Evolutionary conservation across 2,797 vertebrate species (phyloP), one percentile per base, ranked within the genome.

Genomic region (Hydrocynus forskahlii): DNA sequence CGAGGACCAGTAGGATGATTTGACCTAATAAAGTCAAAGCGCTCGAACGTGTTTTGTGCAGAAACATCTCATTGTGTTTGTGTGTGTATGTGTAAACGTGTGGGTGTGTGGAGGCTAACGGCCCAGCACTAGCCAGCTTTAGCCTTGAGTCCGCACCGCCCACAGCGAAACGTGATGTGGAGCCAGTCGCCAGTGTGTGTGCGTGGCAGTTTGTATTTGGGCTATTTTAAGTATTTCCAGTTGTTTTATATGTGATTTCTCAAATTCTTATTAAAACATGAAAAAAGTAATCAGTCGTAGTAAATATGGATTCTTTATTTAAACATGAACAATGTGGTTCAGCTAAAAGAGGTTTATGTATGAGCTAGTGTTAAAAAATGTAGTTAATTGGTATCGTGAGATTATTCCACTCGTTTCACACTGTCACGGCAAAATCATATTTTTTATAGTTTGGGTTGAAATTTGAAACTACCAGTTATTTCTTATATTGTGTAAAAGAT

Each of bases 21-120:
- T 75, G 78, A 55, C 72, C 16, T 81, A 85, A 85, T 85, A 80
- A 80, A 80, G 67, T 69, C 52, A 50, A 78, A 68, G 69, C 63
- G 9, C 75, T 81, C 72, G 57, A 75, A 71, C 23, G 75, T 80
- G 60, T 79, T 62, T 29, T 38, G 38, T 43, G 73, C 54, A 48
- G 4, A 54, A 73, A n/a, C 71, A 19, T 38, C 29, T 73, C 52
- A 0, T 73, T n/a, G 71, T 35, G n/a, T n/a, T n/a, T n/a, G n/a
- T n/a, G n/a, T n/a, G n/a, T 69, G 19, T 70, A 5, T 16, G 68
- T 55, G 60, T 35, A 25, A 29, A 25, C 16, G 19, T 57, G 55
- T 57, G 55, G 29, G 60, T 63, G 25, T 52, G 23, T 45, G 4
- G 40, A 8, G 40, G 40, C 40, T 43, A 4, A 8, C 8, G 10